Percentiles rank a stretch among this genome's conserved stretches.
Evolutionary conservation across 2,113 vertebrate species (phyloP).

Genomic region (Saccopteryx leptura): DNA sequence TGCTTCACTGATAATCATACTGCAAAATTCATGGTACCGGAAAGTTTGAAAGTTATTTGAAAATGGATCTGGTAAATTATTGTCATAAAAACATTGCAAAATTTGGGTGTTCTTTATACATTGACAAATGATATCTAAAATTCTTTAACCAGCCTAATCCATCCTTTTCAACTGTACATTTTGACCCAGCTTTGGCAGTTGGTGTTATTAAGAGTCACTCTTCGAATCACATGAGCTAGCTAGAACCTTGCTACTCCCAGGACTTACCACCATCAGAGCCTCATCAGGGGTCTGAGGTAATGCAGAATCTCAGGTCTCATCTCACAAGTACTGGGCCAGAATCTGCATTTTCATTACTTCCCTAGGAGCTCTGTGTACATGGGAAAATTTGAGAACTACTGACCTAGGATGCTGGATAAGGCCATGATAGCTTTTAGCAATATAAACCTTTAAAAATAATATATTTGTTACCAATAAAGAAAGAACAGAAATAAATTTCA

Average conservation of each 20-base stretch:
- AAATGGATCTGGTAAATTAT: conserved; percentile 29
- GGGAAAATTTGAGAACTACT: background rate
- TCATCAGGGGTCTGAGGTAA: background rate
- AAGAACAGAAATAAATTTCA: background rate
- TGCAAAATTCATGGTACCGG: background rate
- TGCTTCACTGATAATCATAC: background rate
- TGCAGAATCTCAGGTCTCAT: background rate
- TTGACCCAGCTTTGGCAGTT: background rate
- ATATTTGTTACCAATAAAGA: background rate
- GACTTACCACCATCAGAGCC: no score
- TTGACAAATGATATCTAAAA: background rate
- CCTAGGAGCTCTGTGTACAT: background rate
- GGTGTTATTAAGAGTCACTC: background rate
- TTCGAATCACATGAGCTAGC: background rate
- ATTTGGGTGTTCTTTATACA: background rate
- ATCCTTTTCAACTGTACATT: background rate
- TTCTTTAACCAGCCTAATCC: background rate
- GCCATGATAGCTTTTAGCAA: background rate
- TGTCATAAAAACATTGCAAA: background rate
- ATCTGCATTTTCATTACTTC: background rate
- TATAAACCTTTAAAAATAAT: background rate
- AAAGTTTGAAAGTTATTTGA: conserved; percentile 46
- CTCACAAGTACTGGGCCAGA: background rate
- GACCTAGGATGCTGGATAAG: background rate
- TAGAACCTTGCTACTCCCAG: background rate